Base-by-base conservation (phyloP, 2,888 invertebrate genomes). In the Apeira syringaria region DNA sequence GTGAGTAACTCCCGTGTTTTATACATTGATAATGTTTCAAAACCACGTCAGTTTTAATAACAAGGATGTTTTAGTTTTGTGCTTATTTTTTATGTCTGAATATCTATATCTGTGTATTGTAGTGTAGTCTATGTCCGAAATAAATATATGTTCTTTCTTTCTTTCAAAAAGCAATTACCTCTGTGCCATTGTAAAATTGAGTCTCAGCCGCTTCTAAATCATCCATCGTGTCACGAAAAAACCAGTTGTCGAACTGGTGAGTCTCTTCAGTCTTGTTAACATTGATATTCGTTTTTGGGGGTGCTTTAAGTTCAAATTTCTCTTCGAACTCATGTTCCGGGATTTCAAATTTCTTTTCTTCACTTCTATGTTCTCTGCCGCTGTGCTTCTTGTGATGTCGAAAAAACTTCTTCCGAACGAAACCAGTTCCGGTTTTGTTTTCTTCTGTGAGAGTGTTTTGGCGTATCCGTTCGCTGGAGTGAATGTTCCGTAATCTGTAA, bases 241-340 rank as follows among this genome's bases (percentile, higher is more conserved):
- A 79, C 89, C 88, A 89, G 20, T 76, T 62, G 22, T 73, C 62
- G 30, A 88, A 89, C 26, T 73, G 72, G 17, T 79, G 64, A 2
- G 33, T 38, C 0, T 55, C 61, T 11, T 58, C 59, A 9, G 61
- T 61, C 4, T 33, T 58, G 37, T 66, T 73, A 1, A 47, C 13
- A 7, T 11, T 33, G 3, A 18, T 2, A 13, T 32, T 29, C 3
- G 56, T 60, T 26, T 90, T 87, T 0, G 80, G 77, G 5, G 91
- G 92, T 2, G 90, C 74, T 65, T 86, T 91, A 2, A 87, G 66
- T 65, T 92, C 92, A 52, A 92, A 92, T 56, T 74, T 90, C 24
- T 90, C 91, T 68, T 92, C 92, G 40, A 92, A 92, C 43, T 93
- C 92, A 46, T 93, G 92, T 49, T 91, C 90, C 0, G 92, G 92